Evolutionary conservation across 2,113 vertebrate genomes (phyloP), one percentile per base, ranked within the genome.

Genomic region (Otocyon megalotis): DNA sequence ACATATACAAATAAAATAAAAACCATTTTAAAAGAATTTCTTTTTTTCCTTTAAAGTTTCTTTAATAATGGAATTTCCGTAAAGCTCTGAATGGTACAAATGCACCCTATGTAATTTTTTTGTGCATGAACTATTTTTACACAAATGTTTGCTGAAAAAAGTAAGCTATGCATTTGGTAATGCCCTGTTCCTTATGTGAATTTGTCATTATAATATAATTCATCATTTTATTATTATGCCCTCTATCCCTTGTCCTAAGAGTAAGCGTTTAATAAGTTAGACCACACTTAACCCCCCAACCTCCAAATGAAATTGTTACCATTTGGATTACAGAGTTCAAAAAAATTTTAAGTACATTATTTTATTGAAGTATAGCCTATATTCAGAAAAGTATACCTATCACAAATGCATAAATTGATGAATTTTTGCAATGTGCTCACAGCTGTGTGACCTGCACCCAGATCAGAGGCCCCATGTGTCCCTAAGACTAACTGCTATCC

Each of bases 41-140:
- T 86, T 53, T 62, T 67, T 86, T 86, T 62, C 56, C 71, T 88
- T 69, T 58, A 35, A 91, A 88, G 53, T 65, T 80, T 74, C 92
- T 81, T 76, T 63, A 32, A 71, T 17, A 65, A 72, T 43, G 16
- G 85, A n/a, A 92, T 88, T 89, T 48, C 32, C 20, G 3, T 53
- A 93, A 93, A 65, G n/a, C 32, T 96, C 77, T 79, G 50, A 83
- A 72, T 58, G 50, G 76, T 87, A 56, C 95, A 93, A 94, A 84
- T 50, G 48, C 58, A 20, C 48, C 9, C 71, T 28, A 7, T 71
- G 90, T 88, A 26, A 60, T 43, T 69, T 90, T 95, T 95, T 54
- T 22, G 43, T 65, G 80, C 30, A 8, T 84, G 58, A n/a, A 76
- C 77, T 84, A 74, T 80, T 90, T 93, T 71, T 83, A 32, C 48